These are phyloP conservation scores for Drosophila erecta DNA, from an alignment of 1,140 invertebrate genomes.

Conservation along the genomic window DNA sequence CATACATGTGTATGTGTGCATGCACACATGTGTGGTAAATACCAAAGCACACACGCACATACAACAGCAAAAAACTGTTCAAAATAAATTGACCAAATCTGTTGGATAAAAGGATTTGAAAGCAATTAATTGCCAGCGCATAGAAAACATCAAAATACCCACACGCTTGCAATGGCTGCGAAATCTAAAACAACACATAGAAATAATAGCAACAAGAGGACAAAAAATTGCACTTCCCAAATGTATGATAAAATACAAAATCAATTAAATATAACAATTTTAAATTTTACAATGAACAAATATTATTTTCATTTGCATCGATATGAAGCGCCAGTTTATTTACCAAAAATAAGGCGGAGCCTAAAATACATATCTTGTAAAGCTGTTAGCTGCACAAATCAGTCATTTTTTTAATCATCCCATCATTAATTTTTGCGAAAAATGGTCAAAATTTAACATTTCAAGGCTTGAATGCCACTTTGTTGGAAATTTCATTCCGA, in stretches of 20 bases:
- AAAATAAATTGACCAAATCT: constrained; percentile 83
- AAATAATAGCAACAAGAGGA: constrained; percentile 16
- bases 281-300: too few relatives aligned
- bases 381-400: too few relatives aligned
- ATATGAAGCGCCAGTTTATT: too few relatives aligned
- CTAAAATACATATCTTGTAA: too few relatives aligned
- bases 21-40: constrained; percentile 1
- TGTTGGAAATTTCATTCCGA: too few relatives aligned
- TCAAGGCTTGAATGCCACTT: too few relatives aligned
- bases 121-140: constrained; percentile 78
- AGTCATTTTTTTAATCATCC: too few relatives aligned
- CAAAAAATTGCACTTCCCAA: constrained; percentile 24
- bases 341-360: too few relatives aligned
- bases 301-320: too few relatives aligned
- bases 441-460: too few relatives aligned
- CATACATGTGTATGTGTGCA: constrained; percentile 1
- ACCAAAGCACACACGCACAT: constrained; percentile 1
- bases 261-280: neutral
- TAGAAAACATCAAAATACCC: constrained; percentile 53
- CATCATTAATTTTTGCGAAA: too few relatives aligned
- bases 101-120: constrained; percentile 82
- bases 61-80: constrained; percentile 56
- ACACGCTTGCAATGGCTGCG: constrained; percentile 14
- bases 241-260: neutral
- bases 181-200: constrained; percentile 18